phyloP scores from a whole-genome alignment of 2,888 invertebrate species.

The Ptychoptera contaminata region DNA sequence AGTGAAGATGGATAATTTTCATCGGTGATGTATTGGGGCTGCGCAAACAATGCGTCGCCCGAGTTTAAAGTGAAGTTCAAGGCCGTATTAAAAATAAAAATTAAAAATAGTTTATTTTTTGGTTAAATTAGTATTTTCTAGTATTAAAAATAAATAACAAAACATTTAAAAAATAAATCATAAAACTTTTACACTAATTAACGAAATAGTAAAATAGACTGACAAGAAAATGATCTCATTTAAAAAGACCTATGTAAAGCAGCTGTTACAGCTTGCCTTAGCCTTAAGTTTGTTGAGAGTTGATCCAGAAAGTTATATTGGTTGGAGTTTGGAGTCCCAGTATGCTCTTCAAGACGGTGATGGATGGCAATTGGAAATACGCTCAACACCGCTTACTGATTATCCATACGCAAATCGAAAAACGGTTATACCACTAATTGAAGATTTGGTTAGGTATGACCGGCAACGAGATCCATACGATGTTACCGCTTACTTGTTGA shows the following conservation, averaged over 20 bases:
- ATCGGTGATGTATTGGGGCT: slow-evolving; percentile 8
- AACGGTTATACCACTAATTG: slow-evolving; percentile 30
- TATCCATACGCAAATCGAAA: slow-evolving; percentile 30
- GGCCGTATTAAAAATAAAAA: slow-evolving; percentile 2
- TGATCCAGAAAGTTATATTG: slow-evolving; percentile 53
- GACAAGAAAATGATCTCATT: slow-evolving; percentile 58
- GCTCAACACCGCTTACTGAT: slow-evolving; percentile 25
- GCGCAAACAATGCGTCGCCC: slow-evolving; percentile 10
- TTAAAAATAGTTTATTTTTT: not conserved
- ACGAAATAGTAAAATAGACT: slow-evolving; percentile 5
- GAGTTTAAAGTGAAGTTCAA: slow-evolving; percentile 7
- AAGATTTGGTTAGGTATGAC: slow-evolving; percentile 38
- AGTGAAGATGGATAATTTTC: too few relatives aligned
- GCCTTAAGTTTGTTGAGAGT: slow-evolving; percentile 64
- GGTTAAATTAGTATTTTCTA: too few relatives aligned
- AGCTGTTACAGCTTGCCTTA: slow-evolving; percentile 65
- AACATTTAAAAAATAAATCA: slow-evolving; percentile 2
- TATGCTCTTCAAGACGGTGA: slow-evolving; percentile 24
- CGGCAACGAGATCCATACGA: slow-evolving; percentile 40
- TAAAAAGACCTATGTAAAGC: slow-evolving; percentile 69
- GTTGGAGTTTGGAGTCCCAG: slow-evolving; percentile 34
- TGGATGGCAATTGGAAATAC: slow-evolving; percentile 29
- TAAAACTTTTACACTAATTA: too few relatives aligned
- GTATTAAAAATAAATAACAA: not conserved
- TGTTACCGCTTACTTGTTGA: slow-evolving; percentile 41